phyloP scores from a whole-genome alignment of 2,888 invertebrate species.

The Drosophila anceps region DNA sequence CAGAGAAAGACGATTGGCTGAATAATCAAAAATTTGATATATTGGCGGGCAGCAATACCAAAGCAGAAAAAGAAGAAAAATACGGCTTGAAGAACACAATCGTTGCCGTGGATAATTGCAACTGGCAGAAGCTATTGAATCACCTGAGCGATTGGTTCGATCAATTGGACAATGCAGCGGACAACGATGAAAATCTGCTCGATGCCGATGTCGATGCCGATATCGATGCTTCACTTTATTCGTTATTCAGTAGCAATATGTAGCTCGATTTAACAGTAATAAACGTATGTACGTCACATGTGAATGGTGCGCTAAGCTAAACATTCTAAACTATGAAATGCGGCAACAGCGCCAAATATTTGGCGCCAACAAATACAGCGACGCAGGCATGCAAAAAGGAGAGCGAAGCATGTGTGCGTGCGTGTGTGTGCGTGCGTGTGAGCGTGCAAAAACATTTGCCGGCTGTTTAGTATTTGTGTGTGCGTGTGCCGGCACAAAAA shows the following conservation, averaged over 20 bases:
- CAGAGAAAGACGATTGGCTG: neutral
- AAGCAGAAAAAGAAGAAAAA: neutral
- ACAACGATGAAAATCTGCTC: neutral
- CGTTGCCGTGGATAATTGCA: no score
- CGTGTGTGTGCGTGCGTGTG: conserved; percentile 9
- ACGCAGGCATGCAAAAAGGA: conserved; percentile 22
- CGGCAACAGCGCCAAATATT: conserved; percentile 69
- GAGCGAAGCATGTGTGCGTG: conserved; percentile 17
- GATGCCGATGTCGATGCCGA: neutral
- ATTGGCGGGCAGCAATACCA: neutral
- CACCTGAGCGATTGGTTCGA: conserved; percentile 8
- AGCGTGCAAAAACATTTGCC: conserved; percentile 66
- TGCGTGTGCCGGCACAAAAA: conserved; percentile 72
- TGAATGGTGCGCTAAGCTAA: neutral
- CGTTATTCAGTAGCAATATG: neutral
- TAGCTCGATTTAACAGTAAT: conserved; percentile 10
- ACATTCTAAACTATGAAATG: conserved; percentile 55
- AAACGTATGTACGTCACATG: conserved; percentile 15
- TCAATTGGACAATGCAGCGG: neutral
- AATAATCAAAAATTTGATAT: neutral
- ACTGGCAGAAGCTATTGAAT: conserved; percentile 2
- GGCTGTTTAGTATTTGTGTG: conserved; percentile 73
- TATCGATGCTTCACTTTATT: neutral
- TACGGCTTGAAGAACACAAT: neutral
- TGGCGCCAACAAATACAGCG: conserved; percentile 67